Evolutionary conservation across 2,797 vertebrate genomes (phyloP), one percentile per base, ranked within the genome.

Genomic region (Sebastolobus altivelis): DNA sequence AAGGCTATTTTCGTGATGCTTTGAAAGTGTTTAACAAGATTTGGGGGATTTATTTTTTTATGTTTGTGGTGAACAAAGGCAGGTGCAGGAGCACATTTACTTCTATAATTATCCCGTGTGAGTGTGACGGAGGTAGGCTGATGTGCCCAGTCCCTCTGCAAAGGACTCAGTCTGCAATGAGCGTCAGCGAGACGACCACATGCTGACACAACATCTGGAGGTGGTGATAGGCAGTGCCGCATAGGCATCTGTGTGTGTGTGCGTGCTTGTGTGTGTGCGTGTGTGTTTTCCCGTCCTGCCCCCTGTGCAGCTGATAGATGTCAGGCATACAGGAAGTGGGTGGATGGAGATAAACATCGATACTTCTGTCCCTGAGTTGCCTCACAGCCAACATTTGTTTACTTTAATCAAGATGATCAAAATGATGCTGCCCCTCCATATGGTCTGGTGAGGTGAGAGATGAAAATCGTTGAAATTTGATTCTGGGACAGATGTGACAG

Each of bases 201-300:
- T 81, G 80, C 80, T 85, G 79, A 86, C 72, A 77, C 10, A 81
- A 89, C 86, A 90, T 86, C 84, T 91, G 88, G 84, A 79, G 63
- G 80, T 59, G 1, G 75, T 56, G 79, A 84, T 56, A 80, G 82
- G 61, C 69, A 75, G 38, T 20, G 59, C 55, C 13, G 62, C 74
- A 72, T 6, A 66, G 72, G 14, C 59, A 58, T 75, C 13, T 35
- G 20, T 62, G 55, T 73, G 59, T 25, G 22, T 46, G 27, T 11
- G 16, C 14, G 55, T 27, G 25, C 7, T 22, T 59, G 55, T 14
- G 58, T 63, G 37, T 65, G 54, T 27, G 54, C 9, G 20, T 54
- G 52, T 54, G 52, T 54, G 52, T 54, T 18, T 33, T 76, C 55
- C 55, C 11, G 8, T 82, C 49, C 43, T 25, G 49, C 65, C 76